phyloP scores from a whole-genome alignment of 2,888 invertebrate genomes.

The Zele albiditarsus region DNA sequence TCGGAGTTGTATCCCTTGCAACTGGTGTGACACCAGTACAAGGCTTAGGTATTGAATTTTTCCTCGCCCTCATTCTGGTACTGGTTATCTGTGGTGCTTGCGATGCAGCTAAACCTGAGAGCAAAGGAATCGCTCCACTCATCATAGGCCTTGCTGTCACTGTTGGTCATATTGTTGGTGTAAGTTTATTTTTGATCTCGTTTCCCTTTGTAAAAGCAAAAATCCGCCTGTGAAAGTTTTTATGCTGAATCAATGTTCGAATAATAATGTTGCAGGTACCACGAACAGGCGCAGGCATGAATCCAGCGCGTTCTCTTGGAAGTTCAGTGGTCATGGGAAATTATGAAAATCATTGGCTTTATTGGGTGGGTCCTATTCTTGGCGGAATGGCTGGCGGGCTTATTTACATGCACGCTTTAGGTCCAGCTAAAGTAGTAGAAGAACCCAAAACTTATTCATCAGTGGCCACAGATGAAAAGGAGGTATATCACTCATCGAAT shows the following conservation, averaged over 20 bases:
- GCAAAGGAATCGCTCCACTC: constrained; percentile 87
- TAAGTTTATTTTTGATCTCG: constrained; percentile 73
- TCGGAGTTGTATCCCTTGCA: constrained; percentile 83
- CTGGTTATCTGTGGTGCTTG: constrained; percentile 92
- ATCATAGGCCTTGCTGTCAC: constrained; percentile 92
- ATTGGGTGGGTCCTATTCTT: constrained; percentile 91
- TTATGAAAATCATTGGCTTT: constrained; percentile 91
- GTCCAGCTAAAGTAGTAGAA: constrained; percentile 67
- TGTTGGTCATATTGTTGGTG: constrained; percentile 87
- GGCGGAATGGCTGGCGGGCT: constrained; percentile 87
- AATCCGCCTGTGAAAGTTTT: background rate
- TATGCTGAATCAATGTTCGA: background rate
- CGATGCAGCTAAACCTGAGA: constrained; percentile 85
- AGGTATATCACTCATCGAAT: constrained; percentile 59
- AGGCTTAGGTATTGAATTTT: constrained; percentile 92
- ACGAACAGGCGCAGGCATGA: constrained; percentile 91
- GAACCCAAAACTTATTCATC: constrained; percentile 66
- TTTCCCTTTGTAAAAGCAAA: background rate
- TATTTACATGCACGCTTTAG: constrained; percentile 79
- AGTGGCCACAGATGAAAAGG: constrained; percentile 72
- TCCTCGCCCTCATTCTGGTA: constrained; percentile 91
- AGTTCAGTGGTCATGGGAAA: constrained; percentile 85
- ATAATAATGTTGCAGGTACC: constrained; percentile 71
- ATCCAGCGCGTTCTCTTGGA: constrained; percentile 92
- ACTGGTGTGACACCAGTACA: constrained; percentile 80